Conservation (phyloP, 2,888 invertebrate species). For the Sesia bembeciformis region DNA sequence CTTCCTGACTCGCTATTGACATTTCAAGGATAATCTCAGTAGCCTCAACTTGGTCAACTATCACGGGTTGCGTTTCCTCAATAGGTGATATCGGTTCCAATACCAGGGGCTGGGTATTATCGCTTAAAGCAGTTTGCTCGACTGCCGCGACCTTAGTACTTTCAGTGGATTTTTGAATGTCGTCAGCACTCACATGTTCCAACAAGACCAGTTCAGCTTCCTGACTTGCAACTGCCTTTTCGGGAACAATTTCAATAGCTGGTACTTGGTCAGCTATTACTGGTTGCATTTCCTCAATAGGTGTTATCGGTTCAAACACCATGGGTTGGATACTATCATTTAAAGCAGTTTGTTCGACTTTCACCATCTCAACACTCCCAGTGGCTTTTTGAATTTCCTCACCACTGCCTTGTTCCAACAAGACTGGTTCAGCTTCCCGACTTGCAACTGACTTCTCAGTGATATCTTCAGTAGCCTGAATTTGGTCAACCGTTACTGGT, state of each 20-base stretch:
- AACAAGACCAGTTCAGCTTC: background rate
- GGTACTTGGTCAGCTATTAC: background rate
- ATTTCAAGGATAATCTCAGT: background rate
- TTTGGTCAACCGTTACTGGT: background rate
- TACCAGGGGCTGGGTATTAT: background rate
- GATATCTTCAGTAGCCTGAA: background rate
- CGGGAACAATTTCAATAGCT: background rate
- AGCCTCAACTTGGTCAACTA: background rate
- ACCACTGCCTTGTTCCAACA: background rate
- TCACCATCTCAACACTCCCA: background rate
- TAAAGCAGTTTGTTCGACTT: background rate
- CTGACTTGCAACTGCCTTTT: background rate
- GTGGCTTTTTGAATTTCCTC: background rate
- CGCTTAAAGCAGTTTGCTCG: background rate
- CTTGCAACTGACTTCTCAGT: background rate
- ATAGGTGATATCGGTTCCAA: background rate
- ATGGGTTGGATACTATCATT: background rate
- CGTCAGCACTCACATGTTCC: background rate
- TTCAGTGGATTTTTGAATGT: background rate
- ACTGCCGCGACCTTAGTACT: background rate
- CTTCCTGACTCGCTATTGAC: background rate
- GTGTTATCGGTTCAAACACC: background rate
- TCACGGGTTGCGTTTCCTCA: background rate
- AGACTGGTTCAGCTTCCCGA: background rate
- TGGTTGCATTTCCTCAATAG: background rate